Base-by-base conservation (phyloP, 2,113 vertebrate species). In the Struthio camelus region DNA sequence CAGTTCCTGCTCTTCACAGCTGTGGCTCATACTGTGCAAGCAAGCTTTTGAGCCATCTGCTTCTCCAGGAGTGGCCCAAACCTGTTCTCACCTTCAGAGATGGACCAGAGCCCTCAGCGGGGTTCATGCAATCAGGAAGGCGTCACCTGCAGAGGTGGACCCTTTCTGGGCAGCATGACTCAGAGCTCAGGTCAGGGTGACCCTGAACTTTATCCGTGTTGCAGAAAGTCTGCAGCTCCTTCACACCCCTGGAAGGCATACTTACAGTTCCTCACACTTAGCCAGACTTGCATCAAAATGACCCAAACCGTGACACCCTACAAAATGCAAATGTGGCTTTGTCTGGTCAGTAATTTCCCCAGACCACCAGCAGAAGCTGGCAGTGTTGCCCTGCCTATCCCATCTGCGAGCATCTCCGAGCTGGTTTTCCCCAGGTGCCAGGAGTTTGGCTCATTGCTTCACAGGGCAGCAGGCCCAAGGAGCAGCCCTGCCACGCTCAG, bases 401-500 rank as follows among this genome's bases (percentile, higher is more conserved):
- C n/a, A 5, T 24, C 48, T 4, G 9, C 50, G 38, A 82, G 17
- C 2, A 1, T 27, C 67, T 77, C 61, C 38, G 62, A 69, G 16
- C 20, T 93, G 64, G 5, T 27, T 72, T 59, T 67, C 18, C n/a
- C 22, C 8, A 16, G 5, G 54, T 38, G 30, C 32, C 42, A 65
- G 53, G 61, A 82, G 44, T 6, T 46, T 9, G 79, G 28, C 34
- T 62, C 3, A 1, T 23, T 24, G 3, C 69, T 40, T 23, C 46
- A 73, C 24, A 44, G 34, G 1, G 1, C 5, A 6, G 9, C 51
- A 59, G 50, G n/a, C 61, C 72, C 61, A 24, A 64, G 50, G 42
- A 83, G 38, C 13, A 70, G 30, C 0, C 0, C 24, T 75, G 20
- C 10, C 6, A 5, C 2, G 19, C 25, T 64, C 0, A 1, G 50